Evolutionary conservation across 2,113 vertebrate genomes (phyloP).

Genomic region (Myiozetetes cayanensis): DNA sequence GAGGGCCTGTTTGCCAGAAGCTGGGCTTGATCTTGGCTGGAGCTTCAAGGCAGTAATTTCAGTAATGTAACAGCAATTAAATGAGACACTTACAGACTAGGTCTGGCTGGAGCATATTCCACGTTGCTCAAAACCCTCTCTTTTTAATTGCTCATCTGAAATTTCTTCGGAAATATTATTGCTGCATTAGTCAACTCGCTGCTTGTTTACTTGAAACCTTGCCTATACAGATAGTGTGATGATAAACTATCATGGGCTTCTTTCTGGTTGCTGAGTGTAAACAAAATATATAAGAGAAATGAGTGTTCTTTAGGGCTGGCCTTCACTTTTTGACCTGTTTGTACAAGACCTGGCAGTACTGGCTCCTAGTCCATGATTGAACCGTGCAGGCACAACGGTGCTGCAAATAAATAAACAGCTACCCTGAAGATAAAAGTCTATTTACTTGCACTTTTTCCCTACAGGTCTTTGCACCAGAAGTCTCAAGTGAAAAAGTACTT

Average conservation of each 20-base stretch:
- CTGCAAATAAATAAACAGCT: neutral
- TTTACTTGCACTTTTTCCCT: neutral
- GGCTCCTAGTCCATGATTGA: neutral
- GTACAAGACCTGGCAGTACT: neutral
- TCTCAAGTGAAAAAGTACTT: neutral
- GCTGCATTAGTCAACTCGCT: neutral
- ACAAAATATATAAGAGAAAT: neutral
- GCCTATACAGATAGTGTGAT: neutral
- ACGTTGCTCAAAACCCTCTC: neutral
- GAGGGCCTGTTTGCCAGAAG: neutral
- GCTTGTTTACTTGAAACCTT: neutral
- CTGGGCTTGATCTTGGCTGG: neutral
- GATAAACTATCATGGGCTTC: neutral
- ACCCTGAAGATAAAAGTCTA: neutral
- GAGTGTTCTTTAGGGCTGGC: neutral
- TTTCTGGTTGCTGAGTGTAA: neutral
- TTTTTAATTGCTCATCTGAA: neutral
- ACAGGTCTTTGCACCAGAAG: neutral
- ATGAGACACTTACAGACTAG: neutral
- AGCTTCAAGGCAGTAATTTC: slow-evolving; percentile 2
- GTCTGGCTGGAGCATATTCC: neutral
- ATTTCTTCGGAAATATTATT: slow-evolving; percentile 2
- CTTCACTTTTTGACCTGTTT: neutral
- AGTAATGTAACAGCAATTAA: neutral
- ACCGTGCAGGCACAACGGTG: neutral